Base-by-base conservation (phyloP, 1,140 invertebrate species). In the Pogonomyrmex californicus region DNA sequence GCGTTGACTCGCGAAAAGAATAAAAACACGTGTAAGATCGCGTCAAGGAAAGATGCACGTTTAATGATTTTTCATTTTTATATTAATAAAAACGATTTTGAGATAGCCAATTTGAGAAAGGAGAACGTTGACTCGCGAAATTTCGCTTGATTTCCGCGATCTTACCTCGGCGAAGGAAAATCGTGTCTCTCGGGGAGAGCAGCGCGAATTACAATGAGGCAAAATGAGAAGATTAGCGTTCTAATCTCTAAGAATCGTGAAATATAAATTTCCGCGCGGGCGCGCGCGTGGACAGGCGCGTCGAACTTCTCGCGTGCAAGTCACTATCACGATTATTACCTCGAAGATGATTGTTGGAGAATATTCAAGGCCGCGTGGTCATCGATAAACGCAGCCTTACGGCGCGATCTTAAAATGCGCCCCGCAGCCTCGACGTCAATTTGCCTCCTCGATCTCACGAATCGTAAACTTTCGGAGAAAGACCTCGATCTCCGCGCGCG, bases 241-340 rank as follows among this genome's bases (percentile, higher is more conserved):
- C 10, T 33, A 51, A 68, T 79, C n/a, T 1, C n/a, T 1, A 30
- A 68, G 9, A 23, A 33, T 81, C 36, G 73, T 66, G 12, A 68
- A 62, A 76, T 75, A 65, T 58, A 75, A 51, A 78, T 70, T 33
- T 17, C 73, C n/a, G 49, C 54, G n/a, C n/a, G 49, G 47, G n/a
- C 23, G 10, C 4, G 10, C 4, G n/a, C 33, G 4, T 41, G 9
- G 54, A 62, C 49, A 36, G 3, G 73, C 49, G n/a, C 47, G n/a
- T 65, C 66, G 33, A 60, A 76, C 54, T 30, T 58, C n/a, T 76
- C 54, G 68, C 88, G 88, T 86, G 87, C 83, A 56, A 86, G 75
- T 86, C 44, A 56, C 33, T 70, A 60, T 86, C 87, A 51, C 78
- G 62, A 78, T 51, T 71, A 36, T 38, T n/a, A 10, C 30, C 12